Conservation (phyloP, 2,113 vertebrate species). For the Mobula birostris region DNA sequence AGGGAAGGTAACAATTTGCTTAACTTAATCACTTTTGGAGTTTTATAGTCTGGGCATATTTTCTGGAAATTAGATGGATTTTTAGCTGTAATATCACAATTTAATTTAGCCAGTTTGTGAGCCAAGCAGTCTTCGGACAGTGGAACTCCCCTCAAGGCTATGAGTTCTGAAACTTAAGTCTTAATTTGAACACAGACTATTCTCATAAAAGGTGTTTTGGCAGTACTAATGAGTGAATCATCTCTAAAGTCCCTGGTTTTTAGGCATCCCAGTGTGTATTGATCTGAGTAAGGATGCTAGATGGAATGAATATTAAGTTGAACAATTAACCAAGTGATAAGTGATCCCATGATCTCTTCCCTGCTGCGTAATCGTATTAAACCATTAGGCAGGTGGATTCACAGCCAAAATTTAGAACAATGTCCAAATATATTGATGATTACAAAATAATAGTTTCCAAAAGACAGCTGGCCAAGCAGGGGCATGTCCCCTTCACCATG, state of each 20-base stretch:
- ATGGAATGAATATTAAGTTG: not conserved
- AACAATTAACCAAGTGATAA: not conserved
- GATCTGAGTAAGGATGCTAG: not conserved
- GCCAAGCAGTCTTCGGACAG: not conserved
- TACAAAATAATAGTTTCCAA: not conserved
- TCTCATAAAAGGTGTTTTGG: not conserved
- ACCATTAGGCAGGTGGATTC: too few relatives aligned
- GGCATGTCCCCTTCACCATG: too few relatives aligned
- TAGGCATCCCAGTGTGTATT: too few relatives aligned
- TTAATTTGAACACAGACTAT: not conserved
- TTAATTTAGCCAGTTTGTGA: not conserved
- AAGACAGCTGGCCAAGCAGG: too few relatives aligned
- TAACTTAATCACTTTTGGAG: not conserved
- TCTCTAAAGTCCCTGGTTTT: not conserved
- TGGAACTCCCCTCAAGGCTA: not conserved
- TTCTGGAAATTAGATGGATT: not conserved
- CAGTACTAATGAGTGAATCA: not conserved
- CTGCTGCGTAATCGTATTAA: not conserved
- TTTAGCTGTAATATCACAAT: not conserved
- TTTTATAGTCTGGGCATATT: too few relatives aligned
- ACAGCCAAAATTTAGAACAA: not conserved
- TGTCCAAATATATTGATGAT: not conserved
- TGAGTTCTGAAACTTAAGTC: not conserved
- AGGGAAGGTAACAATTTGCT: not conserved
- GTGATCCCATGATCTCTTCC: not conserved